Evolutionary conservation across 2,113 vertebrate species (phyloP), one percentile per base, ranked within the genome.

Genomic region (Cercocebus atys): DNA sequence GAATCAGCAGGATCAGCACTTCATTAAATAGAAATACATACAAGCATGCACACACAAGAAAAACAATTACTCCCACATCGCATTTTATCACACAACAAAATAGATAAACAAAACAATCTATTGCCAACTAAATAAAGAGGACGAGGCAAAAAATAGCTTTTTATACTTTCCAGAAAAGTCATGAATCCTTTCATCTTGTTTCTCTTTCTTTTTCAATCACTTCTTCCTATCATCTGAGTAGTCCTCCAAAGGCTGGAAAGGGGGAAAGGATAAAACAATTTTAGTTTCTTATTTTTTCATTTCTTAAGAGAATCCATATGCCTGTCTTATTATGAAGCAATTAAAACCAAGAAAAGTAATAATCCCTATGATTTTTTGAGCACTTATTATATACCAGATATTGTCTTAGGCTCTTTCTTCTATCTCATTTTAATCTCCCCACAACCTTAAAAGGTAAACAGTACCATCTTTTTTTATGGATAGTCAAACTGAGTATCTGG

Each of bases 11-110:
- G 7, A 32, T 80, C 38, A 93, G 55, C 43, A 94, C 50, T 92
- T 95, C 73, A 78, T 95, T 72, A 94, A 95, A 81, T 23, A 94
- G 57, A 85, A 93, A 43, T 78, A 85, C 1, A 25, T 47, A 52
- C 8, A 47, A 45, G 12, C 35, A 83, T 17, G 47, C 17, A 61
- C 11, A 75, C 20, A 52, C 18, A 57, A 84, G 9, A 68, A 32
- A 89, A 83, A 40, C 61, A 92, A 27, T 82, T 59, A 66, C 16
- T 30, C 57, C 61, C 6, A 61, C 18, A 89, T 64, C 55, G 5
- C 3, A 35, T 72, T 92, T 88, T 40, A 78, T 57, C 10, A 16
- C 59, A 61, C 23, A 66, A 70, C 25, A 91, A 92, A 89, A 79
- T 2, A 88, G 7, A 45, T 25, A 80, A 86, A 64, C 55, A 83